Base-by-base conservation (phyloP, 2,797 vertebrate genomes). In the Margarornis squamiger region DNA sequence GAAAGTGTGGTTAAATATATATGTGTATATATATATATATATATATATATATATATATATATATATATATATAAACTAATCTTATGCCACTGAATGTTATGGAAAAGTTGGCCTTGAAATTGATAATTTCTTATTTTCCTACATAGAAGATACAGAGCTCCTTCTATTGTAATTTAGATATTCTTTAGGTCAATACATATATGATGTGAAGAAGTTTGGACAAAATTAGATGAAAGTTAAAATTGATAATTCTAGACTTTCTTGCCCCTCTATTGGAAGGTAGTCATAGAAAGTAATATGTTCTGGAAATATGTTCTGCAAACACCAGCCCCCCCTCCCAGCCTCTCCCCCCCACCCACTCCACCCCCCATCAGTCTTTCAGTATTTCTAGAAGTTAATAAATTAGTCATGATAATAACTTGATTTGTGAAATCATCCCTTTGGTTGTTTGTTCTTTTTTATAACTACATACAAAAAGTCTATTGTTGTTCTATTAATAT, bases 261-360 rank as follows among this genome's bases (percentile, higher is more conserved):
- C 11, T 66, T 67, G 6, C 2, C 7, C 27, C 7, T 67, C 2
- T 2, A 43, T 7, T 6, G 26, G 17, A 46, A 76, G 3, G 3
- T 48, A 65, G 24, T 24, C 71, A 24, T 4, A 27, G 32, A 18
- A 88, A 58, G 6, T 12, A 58, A 39, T 39, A 46, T 14, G 9
- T 46, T 54, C 43, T 51, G 20, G 19, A 57, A 51, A 45, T 76
- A 29, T 15, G 1, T 77, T 73, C 16, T 62, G 12, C 21, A 84
- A 74, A 46, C 45, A 46, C 21, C 20, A 45, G 20, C 10, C 45
- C 20, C 19, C 5, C 10, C 20, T 45, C 20, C 45, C 45, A 45
- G 45, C 45, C 45, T 20, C 18, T 8, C 9, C 41, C 4, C 43
- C 43, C 8, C 19, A 5, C 7, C 88, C 12, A n/a, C 7, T 0